phyloP scores from a whole-genome alignment of 2,888 invertebrate species.

The Augochlorella aurata region DNA sequence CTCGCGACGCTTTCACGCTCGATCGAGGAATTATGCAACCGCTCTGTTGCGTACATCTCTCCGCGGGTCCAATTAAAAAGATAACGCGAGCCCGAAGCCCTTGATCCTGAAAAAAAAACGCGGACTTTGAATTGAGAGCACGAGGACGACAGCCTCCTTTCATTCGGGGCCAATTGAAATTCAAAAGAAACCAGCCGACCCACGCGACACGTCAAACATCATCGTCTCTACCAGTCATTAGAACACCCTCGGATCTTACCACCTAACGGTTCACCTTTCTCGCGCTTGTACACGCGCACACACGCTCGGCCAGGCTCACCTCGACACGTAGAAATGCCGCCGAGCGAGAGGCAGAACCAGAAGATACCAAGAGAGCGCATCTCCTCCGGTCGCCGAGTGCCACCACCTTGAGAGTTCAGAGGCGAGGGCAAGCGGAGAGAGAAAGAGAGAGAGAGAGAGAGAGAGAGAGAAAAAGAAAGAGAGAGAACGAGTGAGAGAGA shows the following conservation, averaged over 20 bases:
- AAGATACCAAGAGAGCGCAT: slow-evolving; percentile 59
- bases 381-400: slow-evolving; percentile 61
- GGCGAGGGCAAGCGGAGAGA: slow-evolving; percentile 40
- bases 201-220: slow-evolving; percentile 28
- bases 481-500: background rate
- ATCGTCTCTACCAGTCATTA: slow-evolving; percentile 39
- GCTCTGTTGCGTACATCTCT: background rate
- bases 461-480: background rate
- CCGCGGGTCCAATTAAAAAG: background rate
- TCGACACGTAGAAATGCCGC: slow-evolving; percentile 40
- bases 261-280: slow-evolving; percentile 61
- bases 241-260: slow-evolving; percentile 60
- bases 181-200: background rate
- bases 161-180: background rate
- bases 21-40: background rate
- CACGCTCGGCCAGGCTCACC: background rate
- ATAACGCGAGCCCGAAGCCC: background rate
- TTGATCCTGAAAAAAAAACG: background rate
- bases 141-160: background rate
- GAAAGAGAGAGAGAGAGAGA: background rate
- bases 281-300: background rate
- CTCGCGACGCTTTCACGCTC: background rate
- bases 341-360: slow-evolving; percentile 53
- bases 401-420: slow-evolving; percentile 63
- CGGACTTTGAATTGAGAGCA: background rate